Evolutionary conservation across 1,140 invertebrate genomes (phyloP).

Genomic region (Pseudomyrmex gracilis): DNA sequence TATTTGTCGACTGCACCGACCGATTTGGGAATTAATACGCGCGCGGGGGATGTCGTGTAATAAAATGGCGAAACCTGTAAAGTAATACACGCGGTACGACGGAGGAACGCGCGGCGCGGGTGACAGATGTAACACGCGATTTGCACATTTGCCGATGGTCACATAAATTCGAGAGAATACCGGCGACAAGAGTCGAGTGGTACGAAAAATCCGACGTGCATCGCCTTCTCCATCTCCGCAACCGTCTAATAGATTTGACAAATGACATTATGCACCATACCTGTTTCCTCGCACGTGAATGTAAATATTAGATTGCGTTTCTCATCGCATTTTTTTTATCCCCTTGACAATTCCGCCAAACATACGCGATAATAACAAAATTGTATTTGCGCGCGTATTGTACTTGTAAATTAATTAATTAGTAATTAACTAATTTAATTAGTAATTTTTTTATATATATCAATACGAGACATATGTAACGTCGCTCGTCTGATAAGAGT

Average conservation of each 20-base stretch:
- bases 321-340: background rate
- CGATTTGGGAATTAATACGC: slow-evolving; percentile 72
- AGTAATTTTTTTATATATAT: no score
- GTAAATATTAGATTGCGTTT: slow-evolving; percentile 28
- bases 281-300: slow-evolving; percentile 10
- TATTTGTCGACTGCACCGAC: slow-evolving; percentile 78
- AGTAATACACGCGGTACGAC: no score
- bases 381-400: no score
- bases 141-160: slow-evolving; percentile 36
- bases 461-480: no score
- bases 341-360: slow-evolving; percentile 1
- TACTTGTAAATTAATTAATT: background rate
- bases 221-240: background rate
- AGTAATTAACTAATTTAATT: no score
- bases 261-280: background rate
- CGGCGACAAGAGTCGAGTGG: slow-evolving; percentile 36
- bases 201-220: slow-evolving; percentile 20
- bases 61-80: slow-evolving; percentile 39
- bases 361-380: no score
- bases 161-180: slow-evolving; percentile 36
- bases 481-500: background rate
- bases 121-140: slow-evolving; percentile 52
- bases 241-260: slow-evolving; percentile 39
- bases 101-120: slow-evolving; percentile 32
- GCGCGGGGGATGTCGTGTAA: slow-evolving; percentile 63